These are phyloP conservation scores for Pediacus dermestoides DNA, from an alignment of 2,888 invertebrate species.

Conservation along the genomic window DNA sequence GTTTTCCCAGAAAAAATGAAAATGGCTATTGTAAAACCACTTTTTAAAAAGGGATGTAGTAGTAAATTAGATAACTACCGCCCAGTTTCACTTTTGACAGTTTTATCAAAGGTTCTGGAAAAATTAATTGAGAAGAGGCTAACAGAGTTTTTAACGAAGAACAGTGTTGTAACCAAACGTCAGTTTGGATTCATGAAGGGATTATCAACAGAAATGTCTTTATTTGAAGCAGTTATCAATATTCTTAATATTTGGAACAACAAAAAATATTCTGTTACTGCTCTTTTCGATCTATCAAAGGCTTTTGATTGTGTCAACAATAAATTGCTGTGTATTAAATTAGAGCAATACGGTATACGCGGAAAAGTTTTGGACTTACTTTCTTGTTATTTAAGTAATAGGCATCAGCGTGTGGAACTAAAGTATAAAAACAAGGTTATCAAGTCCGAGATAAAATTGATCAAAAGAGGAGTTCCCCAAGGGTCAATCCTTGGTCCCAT, in stretches of 20 bases:
- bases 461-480: slow-evolving; percentile 1
- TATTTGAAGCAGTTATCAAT: neutral
- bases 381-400: slow-evolving; percentile 4
- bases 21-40: no score
- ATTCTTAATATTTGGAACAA: neutral
- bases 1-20: no score
- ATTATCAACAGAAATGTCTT: neutral
- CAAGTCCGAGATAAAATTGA: neutral
- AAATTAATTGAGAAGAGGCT: slow-evolving; percentile 11
- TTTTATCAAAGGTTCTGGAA: slow-evolving; percentile 14
- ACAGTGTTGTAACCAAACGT: slow-evolving; percentile 6
- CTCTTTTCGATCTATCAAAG: slow-evolving; percentile 13
- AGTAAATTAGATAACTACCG: no score
- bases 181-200: slow-evolving; percentile 12
- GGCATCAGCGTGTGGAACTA: slow-evolving; percentile 9
- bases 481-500: slow-evolving; percentile 1
- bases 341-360: slow-evolving; percentile 9
- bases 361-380: slow-evolving; percentile 6
- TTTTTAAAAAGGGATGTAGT: no score
- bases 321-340: slow-evolving; percentile 1
- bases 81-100: slow-evolving; percentile 12
- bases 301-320: slow-evolving; percentile 13
- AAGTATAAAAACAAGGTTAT: neutral
- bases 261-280: neutral
- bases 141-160: slow-evolving; percentile 6